Evolutionary conservation across 2,797 vertebrate species (phyloP), one percentile per base, ranked within the genome.

Genomic region (Oreochromis mossambicus): DNA sequence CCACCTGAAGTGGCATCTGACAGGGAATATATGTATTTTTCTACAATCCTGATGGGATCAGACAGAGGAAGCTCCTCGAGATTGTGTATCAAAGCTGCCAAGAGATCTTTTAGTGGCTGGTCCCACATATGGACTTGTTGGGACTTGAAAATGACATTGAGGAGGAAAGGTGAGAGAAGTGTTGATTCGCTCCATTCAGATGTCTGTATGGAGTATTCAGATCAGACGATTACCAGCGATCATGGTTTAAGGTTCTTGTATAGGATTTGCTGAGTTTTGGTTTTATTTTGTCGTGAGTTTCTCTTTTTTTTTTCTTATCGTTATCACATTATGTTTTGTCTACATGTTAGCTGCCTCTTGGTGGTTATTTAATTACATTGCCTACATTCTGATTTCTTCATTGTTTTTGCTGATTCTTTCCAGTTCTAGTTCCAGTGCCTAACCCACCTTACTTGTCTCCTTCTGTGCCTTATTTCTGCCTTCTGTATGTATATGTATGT

Each of bases 1-100:
- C 36, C 80, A 78, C 84, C 89, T 84, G 78, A 88, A 89, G 86
- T 83, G 32, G 86, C 81, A 50, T 83, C 84, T 83, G 83, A 90
- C 77, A 48, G 56, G 54, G 81, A 77, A 77, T 73, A 82, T 84
- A 21, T 8, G 9, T 63, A n/a, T 78, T 82, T 36, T 86, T 84
- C 84, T 19, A 82, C 84, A 86, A 86, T 91, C 66, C 81, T 41
- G 2, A 8, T 7, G 43, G 90, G 87, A 90, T 92, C 6, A 55
- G 32, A 66, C 36, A 79, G 63, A 88, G 50, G 84, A 38, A 66
- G 21, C 29, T 2, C 73, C 81, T 78, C 5, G 1, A 81, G 77
- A 86, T 83, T 68, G 73, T 79, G 46, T 86, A 55, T 88, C 87
- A 82, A 86, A 66, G 55, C 26, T 52, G 56, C 48, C 77, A 11